Conservation (phyloP, 2,797 vertebrate genomes). For the Ficedula albicollis region DNA sequence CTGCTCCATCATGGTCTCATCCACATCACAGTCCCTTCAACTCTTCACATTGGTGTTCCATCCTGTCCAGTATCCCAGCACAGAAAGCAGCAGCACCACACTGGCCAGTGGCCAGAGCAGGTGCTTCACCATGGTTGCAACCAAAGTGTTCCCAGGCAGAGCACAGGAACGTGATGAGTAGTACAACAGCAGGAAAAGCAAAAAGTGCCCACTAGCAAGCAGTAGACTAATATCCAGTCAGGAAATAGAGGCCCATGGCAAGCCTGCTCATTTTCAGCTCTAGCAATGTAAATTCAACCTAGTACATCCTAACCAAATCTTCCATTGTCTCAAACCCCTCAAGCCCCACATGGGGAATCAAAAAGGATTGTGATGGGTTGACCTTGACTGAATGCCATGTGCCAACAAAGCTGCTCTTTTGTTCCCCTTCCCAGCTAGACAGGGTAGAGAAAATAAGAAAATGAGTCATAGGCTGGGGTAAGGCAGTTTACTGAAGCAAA, state of each 20-base stretch:
- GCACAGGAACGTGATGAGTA: neutral
- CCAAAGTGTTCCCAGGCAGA: neutral
- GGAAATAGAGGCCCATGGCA: too few relatives aligned
- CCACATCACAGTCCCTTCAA: neutral
- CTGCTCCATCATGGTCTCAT: neutral
- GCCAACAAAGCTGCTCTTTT: neutral
- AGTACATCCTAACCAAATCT: neutral
- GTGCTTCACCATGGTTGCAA: accelerated
- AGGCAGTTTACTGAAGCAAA: neutral
- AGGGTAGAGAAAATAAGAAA: neutral
- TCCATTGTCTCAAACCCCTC: neutral
- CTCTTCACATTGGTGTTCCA: neutral
- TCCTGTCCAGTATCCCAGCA: neutral
- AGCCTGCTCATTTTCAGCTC: neutral
- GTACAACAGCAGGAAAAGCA: neutral
- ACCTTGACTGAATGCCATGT: neutral
- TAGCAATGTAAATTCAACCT: neutral
- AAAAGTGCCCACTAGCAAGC: neutral
- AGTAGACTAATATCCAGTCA: too few relatives aligned
- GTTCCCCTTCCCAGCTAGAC: neutral
- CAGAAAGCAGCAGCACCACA: neutral
- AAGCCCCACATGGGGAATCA: neutral
- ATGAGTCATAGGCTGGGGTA: neutral
- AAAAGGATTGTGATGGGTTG: neutral
- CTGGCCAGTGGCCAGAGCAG: neutral